Percentiles rank a stretch among this genome's conserved stretches.
Conservation (phyloP, 1,140 invertebrate genomes). For the Megalonaias nervosa region DNA sequence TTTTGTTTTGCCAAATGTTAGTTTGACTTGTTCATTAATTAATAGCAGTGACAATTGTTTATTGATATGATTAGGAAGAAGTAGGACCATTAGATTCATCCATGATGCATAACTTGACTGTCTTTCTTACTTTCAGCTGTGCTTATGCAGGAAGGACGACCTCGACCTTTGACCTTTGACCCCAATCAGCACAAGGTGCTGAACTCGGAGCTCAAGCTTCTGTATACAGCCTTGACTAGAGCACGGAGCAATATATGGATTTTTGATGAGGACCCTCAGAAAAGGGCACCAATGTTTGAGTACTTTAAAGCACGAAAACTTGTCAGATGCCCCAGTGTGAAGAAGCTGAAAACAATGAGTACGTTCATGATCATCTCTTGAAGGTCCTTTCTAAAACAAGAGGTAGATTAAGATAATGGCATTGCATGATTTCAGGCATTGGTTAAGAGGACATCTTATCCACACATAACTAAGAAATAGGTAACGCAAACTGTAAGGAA, state of each 20-base stretch:
- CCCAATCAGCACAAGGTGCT: conserved; percentile 49
- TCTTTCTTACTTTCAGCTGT: conserved; percentile 31
- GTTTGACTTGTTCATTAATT: no score
- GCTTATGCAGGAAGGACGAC: conserved; percentile 11
- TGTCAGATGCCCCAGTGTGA: conserved; percentile 7
- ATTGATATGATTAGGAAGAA: no score
- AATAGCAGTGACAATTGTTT: no score
- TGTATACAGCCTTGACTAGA: conserved; percentile 57
- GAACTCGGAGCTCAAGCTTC: conserved; percentile 52
- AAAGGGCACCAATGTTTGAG: conserved; percentile 53
- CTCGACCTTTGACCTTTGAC: conserved; percentile 44
- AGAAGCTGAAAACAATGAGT: background rate
- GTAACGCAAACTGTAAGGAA: no score
- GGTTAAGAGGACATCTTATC: no score
- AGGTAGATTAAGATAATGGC: no score
- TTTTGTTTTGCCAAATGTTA: no score
- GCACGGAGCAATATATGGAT: conserved; percentile 55
- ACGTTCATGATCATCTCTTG: background rate
- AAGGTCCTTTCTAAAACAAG: no score
- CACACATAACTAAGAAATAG: no score
- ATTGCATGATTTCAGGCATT: no score
- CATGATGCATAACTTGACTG: background rate
- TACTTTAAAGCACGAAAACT: conserved; percentile 46
- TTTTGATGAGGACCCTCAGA: conserved; percentile 49
- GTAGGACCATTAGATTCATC: no score